phyloP scores from a whole-genome alignment of 2,113 vertebrate genomes.

The Thamnaconus septentrionalis region DNA sequence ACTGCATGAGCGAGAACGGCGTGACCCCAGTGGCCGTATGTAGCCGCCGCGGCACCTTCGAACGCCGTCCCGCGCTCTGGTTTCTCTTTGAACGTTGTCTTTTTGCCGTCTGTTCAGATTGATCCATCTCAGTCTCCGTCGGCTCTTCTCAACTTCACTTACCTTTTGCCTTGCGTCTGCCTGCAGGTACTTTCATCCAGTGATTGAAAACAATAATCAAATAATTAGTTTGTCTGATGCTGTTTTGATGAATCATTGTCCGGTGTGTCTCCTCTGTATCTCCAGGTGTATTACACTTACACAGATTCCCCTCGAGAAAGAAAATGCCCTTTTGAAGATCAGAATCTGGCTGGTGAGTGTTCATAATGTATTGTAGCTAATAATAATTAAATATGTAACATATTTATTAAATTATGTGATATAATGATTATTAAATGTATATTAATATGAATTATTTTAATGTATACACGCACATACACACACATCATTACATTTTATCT shows the following conservation, averaged over 20 bases:
- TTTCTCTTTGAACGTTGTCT: not conserved
- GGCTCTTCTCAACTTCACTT: conserved; percentile 58
- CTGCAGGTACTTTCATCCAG: conserved; percentile 66
- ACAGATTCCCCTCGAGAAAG: conserved; percentile 70
- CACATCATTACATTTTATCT: too few species aligned
- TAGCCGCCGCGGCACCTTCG: not conserved
- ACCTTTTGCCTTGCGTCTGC: conserved; percentile 73
- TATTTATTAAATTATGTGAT: too few species aligned
- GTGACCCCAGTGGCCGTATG: not conserved
- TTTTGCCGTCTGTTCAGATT: conserved; percentile 47
- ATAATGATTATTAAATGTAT: too few species aligned
- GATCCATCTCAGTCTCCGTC: conserved; percentile 36
- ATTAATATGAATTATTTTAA: too few species aligned
- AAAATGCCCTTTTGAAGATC: conserved; percentile 77
- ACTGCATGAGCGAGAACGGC: accelerated
- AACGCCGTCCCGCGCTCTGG: not conserved
- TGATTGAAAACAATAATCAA: too few species aligned
- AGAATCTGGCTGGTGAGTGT: conserved; percentile 75
- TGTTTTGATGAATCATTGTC: too few species aligned
- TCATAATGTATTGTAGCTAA: too few species aligned
- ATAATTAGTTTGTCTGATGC: too few species aligned
- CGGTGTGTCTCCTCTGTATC: conserved; percentile 14
- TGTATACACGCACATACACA: too few species aligned
- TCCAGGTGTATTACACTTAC: conserved; percentile 61
- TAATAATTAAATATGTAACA: too few species aligned